These are phyloP conservation scores for Cephus pulcher DNA, from an alignment of 2,888 invertebrate species.

Conservation along the genomic window DNA sequence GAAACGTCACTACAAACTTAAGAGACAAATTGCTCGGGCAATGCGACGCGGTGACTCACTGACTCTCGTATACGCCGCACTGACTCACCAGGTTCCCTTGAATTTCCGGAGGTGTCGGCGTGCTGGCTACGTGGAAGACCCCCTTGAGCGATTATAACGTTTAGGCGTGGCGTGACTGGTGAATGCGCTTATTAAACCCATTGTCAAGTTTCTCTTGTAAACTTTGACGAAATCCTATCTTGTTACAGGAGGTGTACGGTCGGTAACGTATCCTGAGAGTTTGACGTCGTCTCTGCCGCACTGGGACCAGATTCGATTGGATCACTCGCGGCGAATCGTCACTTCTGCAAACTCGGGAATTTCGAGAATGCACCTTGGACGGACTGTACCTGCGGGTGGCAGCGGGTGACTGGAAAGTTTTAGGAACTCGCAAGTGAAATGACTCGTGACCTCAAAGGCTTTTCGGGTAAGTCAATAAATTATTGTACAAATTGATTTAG, in stretches of 20 bases:
- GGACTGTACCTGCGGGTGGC: neutral
- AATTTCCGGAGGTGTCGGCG: constrained; percentile 1
- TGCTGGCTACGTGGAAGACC: neutral
- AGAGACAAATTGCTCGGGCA: neutral
- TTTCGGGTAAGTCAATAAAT: neutral
- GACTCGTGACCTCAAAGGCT: neutral
- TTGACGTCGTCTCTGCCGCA: neutral
- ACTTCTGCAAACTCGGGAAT: neutral
- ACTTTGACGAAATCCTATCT: neutral
- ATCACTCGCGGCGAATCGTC: neutral
- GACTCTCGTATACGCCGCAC: neutral
- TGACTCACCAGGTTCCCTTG: neutral
- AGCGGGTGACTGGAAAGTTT: neutral
- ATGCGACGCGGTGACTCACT: neutral
- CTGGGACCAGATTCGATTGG: neutral
- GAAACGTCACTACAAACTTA: neutral
- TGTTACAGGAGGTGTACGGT: neutral
- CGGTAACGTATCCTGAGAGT: neutral
- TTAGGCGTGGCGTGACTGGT: neutral
- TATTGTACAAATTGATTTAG: neutral
- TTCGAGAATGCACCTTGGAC: neutral
- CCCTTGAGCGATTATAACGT: neutral
- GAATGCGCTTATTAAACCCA: neutral
- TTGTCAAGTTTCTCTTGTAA: neutral
- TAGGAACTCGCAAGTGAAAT: neutral